phyloP scores from a whole-genome alignment of 2,888 invertebrate species.

The Capitulum mitella region DNA sequence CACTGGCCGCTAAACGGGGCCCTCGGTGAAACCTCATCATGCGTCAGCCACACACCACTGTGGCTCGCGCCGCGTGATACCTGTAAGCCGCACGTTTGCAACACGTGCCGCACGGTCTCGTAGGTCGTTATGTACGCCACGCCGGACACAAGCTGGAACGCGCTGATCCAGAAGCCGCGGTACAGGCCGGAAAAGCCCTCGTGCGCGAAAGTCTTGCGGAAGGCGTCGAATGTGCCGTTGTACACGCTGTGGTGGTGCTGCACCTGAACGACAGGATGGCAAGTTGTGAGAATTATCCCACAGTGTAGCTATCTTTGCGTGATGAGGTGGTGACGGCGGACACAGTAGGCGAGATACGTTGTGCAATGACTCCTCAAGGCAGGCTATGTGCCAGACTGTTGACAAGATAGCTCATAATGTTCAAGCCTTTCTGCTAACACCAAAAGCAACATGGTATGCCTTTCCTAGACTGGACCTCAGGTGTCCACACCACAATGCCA shows the following conservation, averaged over 20 bases:
- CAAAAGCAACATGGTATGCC: too few species aligned
- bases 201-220: constrained; percentile 69
- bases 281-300: not conserved
- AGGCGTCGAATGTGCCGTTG: constrained; percentile 71
- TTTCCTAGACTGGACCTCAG: too few species aligned
- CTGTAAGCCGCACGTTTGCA: constrained; percentile 55
- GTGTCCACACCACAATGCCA: too few species aligned
- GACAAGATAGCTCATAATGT: too few species aligned
- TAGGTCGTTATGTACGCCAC: constrained; percentile 91
- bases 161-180: constrained; percentile 90
- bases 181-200: constrained; percentile 86
- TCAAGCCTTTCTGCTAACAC: too few species aligned
- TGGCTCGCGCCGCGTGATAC: constrained; percentile 43
- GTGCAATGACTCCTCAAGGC: too few species aligned
- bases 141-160: constrained; percentile 66
- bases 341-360: not conserved
- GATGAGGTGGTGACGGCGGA: not conserved
- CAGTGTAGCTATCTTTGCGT: not conserved
- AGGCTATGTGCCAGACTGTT: too few species aligned
- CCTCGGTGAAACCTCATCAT: too few species aligned
- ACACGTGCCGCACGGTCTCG: constrained; percentile 75
- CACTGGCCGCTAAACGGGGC: too few species aligned
- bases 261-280: constrained; percentile 29
- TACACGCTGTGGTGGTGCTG: constrained; percentile 41
- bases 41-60: too few species aligned